phyloP scores from a whole-genome alignment of 2,113 vertebrate species.

The Sturnira hondurensis region DNA sequence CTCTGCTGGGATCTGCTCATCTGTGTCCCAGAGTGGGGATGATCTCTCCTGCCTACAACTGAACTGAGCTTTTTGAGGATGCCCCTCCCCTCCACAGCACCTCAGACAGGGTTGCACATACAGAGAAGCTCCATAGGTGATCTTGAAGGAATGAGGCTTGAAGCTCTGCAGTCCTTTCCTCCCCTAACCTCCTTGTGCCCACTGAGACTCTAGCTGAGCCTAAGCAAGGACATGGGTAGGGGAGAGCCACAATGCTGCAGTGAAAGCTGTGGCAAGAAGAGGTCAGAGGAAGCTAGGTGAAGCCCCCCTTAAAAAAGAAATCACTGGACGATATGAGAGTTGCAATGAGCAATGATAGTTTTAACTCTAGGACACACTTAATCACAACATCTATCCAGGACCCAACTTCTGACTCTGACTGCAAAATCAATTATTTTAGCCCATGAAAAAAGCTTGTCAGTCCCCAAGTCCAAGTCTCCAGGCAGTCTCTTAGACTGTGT shows the following conservation, averaged over 20 bases:
- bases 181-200: neutral
- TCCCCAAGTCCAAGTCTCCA: neutral
- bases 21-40: neutral
- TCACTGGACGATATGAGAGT: neutral
- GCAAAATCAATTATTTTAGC: neutral
- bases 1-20: neutral
- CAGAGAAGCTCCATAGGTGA: neutral
- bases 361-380: slow-evolving; percentile 22
- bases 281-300: neutral
- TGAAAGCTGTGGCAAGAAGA: neutral
- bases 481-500: neutral
- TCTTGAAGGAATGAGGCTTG: neutral
- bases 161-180: neutral
- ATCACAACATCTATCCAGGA: neutral
- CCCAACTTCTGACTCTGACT: neutral
- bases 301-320: neutral
- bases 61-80: neutral
- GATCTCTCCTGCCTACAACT: neutral
- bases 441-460: neutral
- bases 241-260: neutral
- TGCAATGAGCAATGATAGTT: neutral
- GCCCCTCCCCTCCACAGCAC: neutral
- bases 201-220: neutral
- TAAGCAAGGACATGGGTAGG: neutral
- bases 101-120: neutral